A percentile compares a stretch with the other conserved stretches of the same genome.
Evolutionary conservation across 2,888 invertebrate species (phyloP).

Genomic region (Zygaena filipendulae): DNA sequence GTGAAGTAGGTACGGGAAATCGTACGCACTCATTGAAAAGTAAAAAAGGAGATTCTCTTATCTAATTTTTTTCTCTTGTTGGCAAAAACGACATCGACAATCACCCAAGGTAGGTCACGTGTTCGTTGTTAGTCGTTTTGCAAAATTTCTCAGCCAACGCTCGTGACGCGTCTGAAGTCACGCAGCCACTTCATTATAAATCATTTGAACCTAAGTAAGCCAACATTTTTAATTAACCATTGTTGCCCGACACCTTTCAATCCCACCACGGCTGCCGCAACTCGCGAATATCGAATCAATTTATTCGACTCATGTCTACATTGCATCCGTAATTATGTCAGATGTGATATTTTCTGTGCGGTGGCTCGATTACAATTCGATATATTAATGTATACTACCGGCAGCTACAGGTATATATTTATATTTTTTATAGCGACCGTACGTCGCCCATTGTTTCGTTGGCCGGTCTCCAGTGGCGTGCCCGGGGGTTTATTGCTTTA

Average conservation of each 20-base stretch:
- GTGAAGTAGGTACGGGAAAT: no score
- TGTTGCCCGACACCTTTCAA: slow-evolving; percentile 15
- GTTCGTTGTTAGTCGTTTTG: no score
- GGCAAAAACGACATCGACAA: no score
- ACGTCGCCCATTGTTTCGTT: slow-evolving; percentile 21
- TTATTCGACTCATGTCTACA: no score
- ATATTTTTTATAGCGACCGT: slow-evolving; percentile 22
- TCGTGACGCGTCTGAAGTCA: background rate
- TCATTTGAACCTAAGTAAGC: slow-evolving; percentile 18
- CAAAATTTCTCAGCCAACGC: no score
- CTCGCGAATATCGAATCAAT: background rate
- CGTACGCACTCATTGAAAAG: no score
- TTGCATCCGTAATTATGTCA: background rate
- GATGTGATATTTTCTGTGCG: background rate
- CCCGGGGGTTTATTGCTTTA: slow-evolving; percentile 21
- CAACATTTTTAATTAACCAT: slow-evolving; percentile 24
- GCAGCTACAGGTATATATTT: no score
- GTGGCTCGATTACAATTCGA: background rate
- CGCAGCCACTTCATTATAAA: slow-evolving; percentile 16
- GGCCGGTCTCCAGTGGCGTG: slow-evolving; percentile 12
- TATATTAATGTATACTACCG: no score
- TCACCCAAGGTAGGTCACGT: no score
- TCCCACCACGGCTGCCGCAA: no score
- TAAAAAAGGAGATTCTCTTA: no score
- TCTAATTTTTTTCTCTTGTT: no score